Percentiles rank a stretch among this genome's conserved stretches.
These are phyloP conservation scores for Neogobius melanostomus DNA, from an alignment of 2,113 vertebrate genomes.

Conservation along the genomic window DNA sequence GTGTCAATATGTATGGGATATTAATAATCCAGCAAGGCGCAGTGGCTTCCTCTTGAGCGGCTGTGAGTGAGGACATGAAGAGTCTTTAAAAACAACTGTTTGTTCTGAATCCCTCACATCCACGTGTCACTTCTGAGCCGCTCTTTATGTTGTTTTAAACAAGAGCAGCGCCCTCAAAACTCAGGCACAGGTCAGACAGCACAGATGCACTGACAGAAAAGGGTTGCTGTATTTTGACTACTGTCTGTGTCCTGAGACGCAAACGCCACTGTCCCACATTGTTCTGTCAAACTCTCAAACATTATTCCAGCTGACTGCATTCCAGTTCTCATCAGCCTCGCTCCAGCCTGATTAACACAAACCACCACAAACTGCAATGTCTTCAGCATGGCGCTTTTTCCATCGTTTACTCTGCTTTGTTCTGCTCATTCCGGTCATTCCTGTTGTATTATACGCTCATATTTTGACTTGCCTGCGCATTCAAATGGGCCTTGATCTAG, in stretches of 20 bases:
- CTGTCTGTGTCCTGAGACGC: slow-evolving; percentile 1
- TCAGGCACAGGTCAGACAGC: neutral
- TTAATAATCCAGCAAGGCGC: neutral
- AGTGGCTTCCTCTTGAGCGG: neutral
- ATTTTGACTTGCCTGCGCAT: slow-evolving; percentile 1
- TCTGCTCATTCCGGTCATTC: slow-evolving; percentile 8
- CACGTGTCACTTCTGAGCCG: neutral
- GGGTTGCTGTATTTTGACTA: neutral
- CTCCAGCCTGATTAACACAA: slow-evolving; percentile 45
- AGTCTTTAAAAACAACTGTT: slow-evolving; percentile 6
- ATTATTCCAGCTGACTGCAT: slow-evolving; percentile 56
- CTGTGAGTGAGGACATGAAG: neutral
- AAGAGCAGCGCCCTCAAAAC: neutral
- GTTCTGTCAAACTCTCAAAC: slow-evolving; percentile 38
- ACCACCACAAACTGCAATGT: slow-evolving; percentile 30
- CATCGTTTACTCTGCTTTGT: slow-evolving; percentile 10
- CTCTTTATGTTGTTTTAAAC: neutral
- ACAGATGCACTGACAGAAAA: neutral
- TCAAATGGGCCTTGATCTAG: neutral
- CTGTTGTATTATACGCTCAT: neutral
- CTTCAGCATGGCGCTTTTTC: slow-evolving; percentile 44
- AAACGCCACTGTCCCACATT: slow-evolving; percentile 5
- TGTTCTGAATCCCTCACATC: neutral
- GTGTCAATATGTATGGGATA: neutral
- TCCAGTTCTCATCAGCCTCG: slow-evolving; percentile 32